Evolutionary conservation across 2,113 vertebrate genomes (phyloP).

Genomic region (Nothocercus nigrocapillus): DNA sequence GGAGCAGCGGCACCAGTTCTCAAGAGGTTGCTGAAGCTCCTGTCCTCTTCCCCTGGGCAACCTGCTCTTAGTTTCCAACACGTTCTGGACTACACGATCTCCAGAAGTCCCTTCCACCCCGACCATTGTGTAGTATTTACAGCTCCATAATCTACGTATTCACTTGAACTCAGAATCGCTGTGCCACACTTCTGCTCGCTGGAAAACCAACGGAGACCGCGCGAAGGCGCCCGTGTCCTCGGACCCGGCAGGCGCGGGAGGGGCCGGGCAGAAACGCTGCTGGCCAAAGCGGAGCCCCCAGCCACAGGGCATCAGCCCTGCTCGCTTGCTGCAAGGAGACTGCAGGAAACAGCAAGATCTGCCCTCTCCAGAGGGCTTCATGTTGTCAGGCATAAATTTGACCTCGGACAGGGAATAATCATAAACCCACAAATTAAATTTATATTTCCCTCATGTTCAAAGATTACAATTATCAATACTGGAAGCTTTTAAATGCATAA

Average conservation of each 20-base stretch:
- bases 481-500: slow-evolving; percentile 15
- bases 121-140: not conserved
- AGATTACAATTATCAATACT: slow-evolving; percentile 41
- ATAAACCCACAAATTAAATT: slow-evolving; percentile 35
- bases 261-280: fast-evolving
- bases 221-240: fast-evolving
- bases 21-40: not conserved
- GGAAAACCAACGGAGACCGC: not conserved
- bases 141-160: fast-evolving
- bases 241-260: fast-evolving
- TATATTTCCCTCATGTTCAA: slow-evolving; percentile 23
- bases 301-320: too few relatives aligned
- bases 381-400: not conserved
- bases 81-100: too few relatives aligned
- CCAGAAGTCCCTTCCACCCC: too few relatives aligned
- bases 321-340: fast-evolving
- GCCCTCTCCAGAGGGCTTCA: not conserved
- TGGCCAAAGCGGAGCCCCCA: not conserved
- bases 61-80: not conserved
- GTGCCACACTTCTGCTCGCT: not conserved
- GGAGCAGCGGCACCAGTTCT: fast-evolving
- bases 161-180: not conserved
- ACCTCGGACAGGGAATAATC: not conserved
- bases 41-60: not conserved
- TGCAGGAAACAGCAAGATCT: not conserved